phyloP scores from a whole-genome alignment of 2,797 vertebrate genomes.

The Catamblyrhynchus diadema region DNA sequence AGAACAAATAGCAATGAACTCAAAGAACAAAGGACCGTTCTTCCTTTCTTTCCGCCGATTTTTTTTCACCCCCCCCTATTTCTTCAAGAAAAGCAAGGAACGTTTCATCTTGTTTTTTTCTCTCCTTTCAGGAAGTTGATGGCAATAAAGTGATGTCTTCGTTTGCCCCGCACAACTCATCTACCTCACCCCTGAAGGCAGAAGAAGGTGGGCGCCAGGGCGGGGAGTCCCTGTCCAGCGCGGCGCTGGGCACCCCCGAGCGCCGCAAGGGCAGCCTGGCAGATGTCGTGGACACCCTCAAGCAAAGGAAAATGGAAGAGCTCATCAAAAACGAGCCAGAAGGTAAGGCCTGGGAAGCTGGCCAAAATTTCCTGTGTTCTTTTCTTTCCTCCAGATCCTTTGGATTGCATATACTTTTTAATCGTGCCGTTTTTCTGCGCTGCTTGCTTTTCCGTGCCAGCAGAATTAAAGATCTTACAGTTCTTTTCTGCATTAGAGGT shows the following conservation, averaged over 20 bases:
- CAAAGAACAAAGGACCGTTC: constrained; percentile 48
- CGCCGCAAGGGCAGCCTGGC: constrained; percentile 97
- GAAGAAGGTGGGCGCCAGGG: constrained; percentile 89
- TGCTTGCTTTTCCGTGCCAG: background rate
- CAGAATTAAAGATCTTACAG: background rate
- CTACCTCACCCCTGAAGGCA: constrained; percentile 97
- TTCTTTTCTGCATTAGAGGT: background rate
- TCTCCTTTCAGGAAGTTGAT: constrained; percentile 87
- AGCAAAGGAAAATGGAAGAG: constrained; percentile 99
- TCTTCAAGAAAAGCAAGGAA: background rate
- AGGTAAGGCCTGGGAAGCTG: constrained; percentile 81
- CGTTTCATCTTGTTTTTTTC: constrained; percentile 23
- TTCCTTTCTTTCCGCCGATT: background rate
- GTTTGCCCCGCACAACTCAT: constrained; percentile 93
- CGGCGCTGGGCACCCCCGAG: constrained; percentile 90
- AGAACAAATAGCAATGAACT: constrained; percentile 43
- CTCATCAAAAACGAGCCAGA: constrained; percentile 98
- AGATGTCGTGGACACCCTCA: constrained; percentile 96
- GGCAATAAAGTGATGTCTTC: constrained; percentile 93
- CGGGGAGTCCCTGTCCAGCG: constrained; percentile 82
- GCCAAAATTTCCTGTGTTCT: background rate
- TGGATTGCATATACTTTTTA: background rate
- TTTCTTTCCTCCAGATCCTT: background rate
- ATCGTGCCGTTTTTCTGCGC: background rate
- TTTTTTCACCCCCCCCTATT: fast-evolving